Conservation (phyloP, 2,113 vertebrate species). For the Tympanuchus pallidicinctus region DNA sequence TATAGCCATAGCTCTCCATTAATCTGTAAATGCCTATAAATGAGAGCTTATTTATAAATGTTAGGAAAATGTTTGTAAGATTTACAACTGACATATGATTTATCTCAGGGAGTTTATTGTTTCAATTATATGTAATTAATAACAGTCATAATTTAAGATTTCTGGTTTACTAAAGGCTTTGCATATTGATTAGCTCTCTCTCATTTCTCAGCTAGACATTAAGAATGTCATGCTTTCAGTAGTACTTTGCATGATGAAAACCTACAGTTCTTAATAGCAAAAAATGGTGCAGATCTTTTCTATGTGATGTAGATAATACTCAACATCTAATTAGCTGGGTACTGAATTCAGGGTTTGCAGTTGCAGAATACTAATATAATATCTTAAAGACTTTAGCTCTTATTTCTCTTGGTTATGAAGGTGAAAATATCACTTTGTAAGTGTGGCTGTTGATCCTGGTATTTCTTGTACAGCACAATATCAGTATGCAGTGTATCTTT, state of each 20-base stretch:
- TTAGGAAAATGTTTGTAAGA: constrained; percentile 16
- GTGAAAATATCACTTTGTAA: background rate
- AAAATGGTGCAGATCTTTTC: background rate
- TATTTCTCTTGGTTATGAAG: background rate
- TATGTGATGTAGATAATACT: background rate
- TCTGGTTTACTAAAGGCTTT: background rate
- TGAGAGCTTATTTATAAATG: constrained; percentile 26
- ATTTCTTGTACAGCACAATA: background rate
- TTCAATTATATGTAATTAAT: constrained; percentile 51
- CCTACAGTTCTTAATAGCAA: background rate
- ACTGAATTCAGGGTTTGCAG: background rate
- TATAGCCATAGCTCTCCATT: background rate
- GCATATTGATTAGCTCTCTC: background rate
- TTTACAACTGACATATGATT: constrained; percentile 20
- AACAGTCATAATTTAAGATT: background rate
- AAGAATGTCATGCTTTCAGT: background rate
- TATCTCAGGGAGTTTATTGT: background rate
- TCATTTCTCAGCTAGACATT: background rate
- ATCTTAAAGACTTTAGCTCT: background rate
- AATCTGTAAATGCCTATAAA: constrained; percentile 33
- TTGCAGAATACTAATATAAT: background rate
- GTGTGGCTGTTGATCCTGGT: background rate
- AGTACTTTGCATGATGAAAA: background rate
- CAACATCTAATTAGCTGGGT: background rate
- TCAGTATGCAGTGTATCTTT: no score